Evolutionary conservation across 2,113 vertebrate genomes (phyloP).

Genomic region (Chascanopsetta lugubris): DNA sequence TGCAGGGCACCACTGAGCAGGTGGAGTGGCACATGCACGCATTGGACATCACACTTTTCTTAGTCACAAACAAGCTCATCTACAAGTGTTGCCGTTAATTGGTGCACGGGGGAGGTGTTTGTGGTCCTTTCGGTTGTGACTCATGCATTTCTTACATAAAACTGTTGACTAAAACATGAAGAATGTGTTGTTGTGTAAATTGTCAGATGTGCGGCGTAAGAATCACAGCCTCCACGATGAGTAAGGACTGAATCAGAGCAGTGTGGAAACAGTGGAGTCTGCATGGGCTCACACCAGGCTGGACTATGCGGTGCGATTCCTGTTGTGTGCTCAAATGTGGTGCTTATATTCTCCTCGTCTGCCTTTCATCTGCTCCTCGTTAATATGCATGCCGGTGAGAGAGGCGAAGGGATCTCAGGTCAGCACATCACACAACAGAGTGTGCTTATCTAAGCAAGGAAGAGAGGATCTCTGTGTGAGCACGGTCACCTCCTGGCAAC

Average conservation of each 20-base stretch:
- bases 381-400: constrained; percentile 48
- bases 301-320: constrained; percentile 18
- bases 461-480: constrained; percentile 57
- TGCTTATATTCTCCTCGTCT: constrained; percentile 54
- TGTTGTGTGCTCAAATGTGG: constrained; percentile 48
- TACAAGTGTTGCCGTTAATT: constrained; percentile 15
- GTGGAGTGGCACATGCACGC: too few relatives aligned
- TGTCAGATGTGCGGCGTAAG: constrained; percentile 11
- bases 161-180: constrained; percentile 8
- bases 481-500: constrained; percentile 49
- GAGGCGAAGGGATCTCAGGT: constrained; percentile 63
- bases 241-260: constrained; percentile 44
- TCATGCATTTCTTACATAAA: constrained; percentile 25
- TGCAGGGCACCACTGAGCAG: background rate
- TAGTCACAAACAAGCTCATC: background rate
- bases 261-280: constrained; percentile 25
- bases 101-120: constrained; percentile 10
- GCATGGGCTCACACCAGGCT: constrained; percentile 17
- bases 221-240: constrained; percentile 22
- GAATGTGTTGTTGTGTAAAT: constrained; percentile 27
- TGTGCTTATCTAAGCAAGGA: constrained; percentile 60
- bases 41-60: background rate
- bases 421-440: constrained; percentile 60
- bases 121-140: constrained; percentile 22
- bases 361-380: constrained; percentile 61